Base-by-base conservation (phyloP, 2,888 invertebrate species). In the Tetragonisca angustula region DNA sequence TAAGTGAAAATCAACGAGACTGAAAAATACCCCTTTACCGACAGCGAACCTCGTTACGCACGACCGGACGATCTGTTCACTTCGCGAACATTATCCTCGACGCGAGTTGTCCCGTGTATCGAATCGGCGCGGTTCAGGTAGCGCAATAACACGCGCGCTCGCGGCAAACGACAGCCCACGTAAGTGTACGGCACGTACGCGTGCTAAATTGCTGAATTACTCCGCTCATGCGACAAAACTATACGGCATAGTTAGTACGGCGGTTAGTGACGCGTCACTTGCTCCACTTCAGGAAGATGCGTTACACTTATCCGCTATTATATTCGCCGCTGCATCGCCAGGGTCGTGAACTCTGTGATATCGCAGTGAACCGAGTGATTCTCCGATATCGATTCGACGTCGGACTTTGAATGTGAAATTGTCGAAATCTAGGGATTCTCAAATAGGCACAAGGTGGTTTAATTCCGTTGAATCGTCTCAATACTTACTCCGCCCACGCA, bases 1-100 rank as follows among this genome's bases (percentile, higher is more conserved):
- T 43, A 73, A 74, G 65, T 71, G 70, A 72, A 83, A 82, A 82
- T 82, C 83, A 62, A n/a, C 52, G 24, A 4, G 27, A 4, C 13
- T 32, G 74, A 43, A 49, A 68, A 70, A 59, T 17, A n/a, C 32
- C 19, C 17, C 43, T 24, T 11, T 11, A n/a, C 17, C 61, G 17
- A 56, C 56, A n/a, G 52, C 56, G 62, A 76, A 9, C 1, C 76
- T 76, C 61, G 67, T 71, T 59, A 32, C 11, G 13, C 36, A 74
- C 2, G 6, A 52, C 36, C 61, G 4, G 61, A 76, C 71, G 76
- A 62, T 49, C 71, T 62, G 76, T 71, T 76, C 67, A 62, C 56
- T 68, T 62, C 56, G 19, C n/a, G 9, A n/a, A 13, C 21, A 83
- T 83, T 15, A 24, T 19, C 2, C 59, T 56, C 15, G 17, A 67